Percentiles rank a stretch among this genome's conserved stretches.
These are phyloP conservation scores for Mesaphorura yosii DNA, from an alignment of 1,140 invertebrate species.

Conservation along the genomic window DNA sequence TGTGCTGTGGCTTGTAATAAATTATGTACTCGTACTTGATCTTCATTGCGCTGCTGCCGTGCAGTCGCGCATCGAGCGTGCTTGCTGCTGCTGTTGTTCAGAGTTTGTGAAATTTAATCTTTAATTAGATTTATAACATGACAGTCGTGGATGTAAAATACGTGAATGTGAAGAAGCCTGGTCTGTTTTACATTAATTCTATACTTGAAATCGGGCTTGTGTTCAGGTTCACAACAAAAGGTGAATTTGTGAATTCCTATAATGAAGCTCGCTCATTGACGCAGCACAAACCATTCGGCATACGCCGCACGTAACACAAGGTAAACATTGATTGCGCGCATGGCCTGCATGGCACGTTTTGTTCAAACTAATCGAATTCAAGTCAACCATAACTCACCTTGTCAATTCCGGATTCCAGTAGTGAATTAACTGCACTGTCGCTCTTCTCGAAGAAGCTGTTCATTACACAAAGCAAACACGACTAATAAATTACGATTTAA, in stretches of 20 bases:
- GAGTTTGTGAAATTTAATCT: too few species aligned
- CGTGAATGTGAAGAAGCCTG: too few species aligned
- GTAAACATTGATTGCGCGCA: not conserved
- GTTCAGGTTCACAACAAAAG: too few species aligned
- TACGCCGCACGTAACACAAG: not conserved
- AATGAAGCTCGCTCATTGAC: not conserved
- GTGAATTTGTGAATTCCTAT: not conserved
- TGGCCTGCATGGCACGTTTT: not conserved
- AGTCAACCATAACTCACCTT: slow-evolving; percentile 12
- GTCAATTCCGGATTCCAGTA: slow-evolving; percentile 20
- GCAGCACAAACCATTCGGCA: not conserved
- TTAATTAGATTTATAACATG: too few species aligned
- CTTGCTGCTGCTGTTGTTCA: too few species aligned
- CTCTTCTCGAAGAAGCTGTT: slow-evolving; percentile 24
- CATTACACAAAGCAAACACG: slow-evolving; percentile 11
- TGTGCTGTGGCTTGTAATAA: too few species aligned
- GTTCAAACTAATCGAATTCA: not conserved
- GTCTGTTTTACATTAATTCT: too few species aligned
- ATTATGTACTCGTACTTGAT: too few species aligned
- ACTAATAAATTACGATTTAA: not conserved
- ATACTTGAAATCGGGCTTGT: too few species aligned
- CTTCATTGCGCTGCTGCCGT: too few species aligned
- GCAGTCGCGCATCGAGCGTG: too few species aligned
- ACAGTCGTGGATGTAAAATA: too few species aligned
- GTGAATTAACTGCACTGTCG: slow-evolving; percentile 9